phyloP scores from a whole-genome alignment of 2,797 vertebrate species.

The Oryzias dopingdopingensis region DNA sequence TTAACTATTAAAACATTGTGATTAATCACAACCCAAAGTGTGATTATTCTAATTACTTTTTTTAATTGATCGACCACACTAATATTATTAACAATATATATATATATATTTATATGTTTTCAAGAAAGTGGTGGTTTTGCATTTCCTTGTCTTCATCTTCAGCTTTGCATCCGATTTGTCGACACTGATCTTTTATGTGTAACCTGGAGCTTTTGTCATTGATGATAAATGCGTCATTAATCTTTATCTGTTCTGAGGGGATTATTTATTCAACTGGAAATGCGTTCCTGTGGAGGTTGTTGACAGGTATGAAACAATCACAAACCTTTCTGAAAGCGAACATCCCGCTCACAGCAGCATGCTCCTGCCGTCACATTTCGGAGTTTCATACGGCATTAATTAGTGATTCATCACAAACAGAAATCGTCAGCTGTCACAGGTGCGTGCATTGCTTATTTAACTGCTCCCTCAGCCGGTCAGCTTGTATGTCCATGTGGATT shows the following conservation, averaged over 20 bases:
- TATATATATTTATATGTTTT: constrained; percentile 4
- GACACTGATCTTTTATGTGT: constrained; percentile 39
- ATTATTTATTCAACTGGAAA: constrained; percentile 62
- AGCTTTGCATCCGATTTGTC: constrained; percentile 37
- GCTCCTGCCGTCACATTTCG: constrained; percentile 5
- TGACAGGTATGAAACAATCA: constrained; percentile 58
- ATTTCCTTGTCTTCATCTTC: constrained; percentile 49
- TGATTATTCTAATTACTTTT: no score
- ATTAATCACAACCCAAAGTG: no score
- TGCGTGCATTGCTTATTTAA: constrained; percentile 54
- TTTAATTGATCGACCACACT: no score
- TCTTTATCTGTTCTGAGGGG: constrained; percentile 57
- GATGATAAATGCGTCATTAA: constrained; percentile 65
- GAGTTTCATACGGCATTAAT: constrained; percentile 13
- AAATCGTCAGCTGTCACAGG: constrained; percentile 48
- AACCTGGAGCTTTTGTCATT: constrained; percentile 43
- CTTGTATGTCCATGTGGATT: constrained; percentile 19
- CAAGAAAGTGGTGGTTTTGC: constrained; percentile 43
- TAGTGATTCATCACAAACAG: constrained; percentile 29
- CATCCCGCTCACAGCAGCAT: constrained; percentile 10
- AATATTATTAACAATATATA: no score
- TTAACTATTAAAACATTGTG: no score
- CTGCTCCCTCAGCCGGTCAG: constrained; percentile 11
- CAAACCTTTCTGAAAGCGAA: constrained; percentile 25
- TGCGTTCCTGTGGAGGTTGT: constrained; percentile 34